Base-by-base conservation (phyloP, 1,140 invertebrate species). In the Euschistus heros region DNA sequence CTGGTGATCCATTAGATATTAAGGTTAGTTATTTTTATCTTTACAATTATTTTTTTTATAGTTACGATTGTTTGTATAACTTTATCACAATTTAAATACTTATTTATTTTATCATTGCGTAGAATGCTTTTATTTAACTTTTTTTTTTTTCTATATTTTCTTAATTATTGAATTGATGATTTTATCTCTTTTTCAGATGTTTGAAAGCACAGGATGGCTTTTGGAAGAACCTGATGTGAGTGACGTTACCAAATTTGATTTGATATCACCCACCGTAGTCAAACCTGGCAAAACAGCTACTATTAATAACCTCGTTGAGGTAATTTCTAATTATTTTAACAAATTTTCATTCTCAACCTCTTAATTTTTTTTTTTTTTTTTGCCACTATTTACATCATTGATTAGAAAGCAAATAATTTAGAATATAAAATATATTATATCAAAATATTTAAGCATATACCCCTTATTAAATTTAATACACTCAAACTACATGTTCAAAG, bases 181-280 rank as follows among this genome's bases (percentile, higher is more conserved):
- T 62, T 26, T 57, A 2, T 30, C 54, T 63, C 62, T n/a, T 63
- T 62, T 44, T 5, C 68, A 79, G 76, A 91, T 94, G 88, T 93
- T 93, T 74, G 85, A 90, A 72, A 88, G 87, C 50, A 91, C 89
- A 2, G 83, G 83, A 65, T 94, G 90, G 89, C 76, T 81, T 30
- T 74, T 96, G 13, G 92, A 97, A 75, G 94, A 97, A 74, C 90
- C 92, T 0, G 88, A 87, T 22, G 78, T 85, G n/a, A 84, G 86
- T 59, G 91, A 95, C 72, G 91, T 84, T 65, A 85, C 85, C 4
- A 89, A 92, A 70, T 95, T 87, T 75, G 92, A 94, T 70, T 86
- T 90, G 74, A 79, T 95, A 30, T 88, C 87, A 64, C 91, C 92
- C 0, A 91, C 89, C 0, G 84, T 94, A 13, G 91, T 96, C 0